Evolutionary conservation across 2,888 invertebrate species (phyloP).

Genomic region (Hartigia nigra): DNA sequence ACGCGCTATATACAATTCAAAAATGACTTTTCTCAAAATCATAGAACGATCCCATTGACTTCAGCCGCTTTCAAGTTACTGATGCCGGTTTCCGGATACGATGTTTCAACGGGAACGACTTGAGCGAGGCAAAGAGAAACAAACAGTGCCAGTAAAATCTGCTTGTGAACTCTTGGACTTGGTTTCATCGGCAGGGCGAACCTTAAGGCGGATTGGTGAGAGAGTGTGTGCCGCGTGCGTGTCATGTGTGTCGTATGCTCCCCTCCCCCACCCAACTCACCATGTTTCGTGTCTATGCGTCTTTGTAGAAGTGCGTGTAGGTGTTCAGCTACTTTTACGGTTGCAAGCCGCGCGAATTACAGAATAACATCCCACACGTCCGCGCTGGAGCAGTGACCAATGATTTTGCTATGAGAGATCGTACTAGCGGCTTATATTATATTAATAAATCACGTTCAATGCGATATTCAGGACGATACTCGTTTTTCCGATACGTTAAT

Average conservation of each 20-base stretch:
- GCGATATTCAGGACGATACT: slow-evolving; percentile 17
- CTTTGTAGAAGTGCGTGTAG: slow-evolving; percentile 22
- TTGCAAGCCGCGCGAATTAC: slow-evolving; percentile 27
- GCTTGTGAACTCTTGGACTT: no score
- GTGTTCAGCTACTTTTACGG: slow-evolving; percentile 31
- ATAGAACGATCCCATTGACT: no score
- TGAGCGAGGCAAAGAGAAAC: no score
- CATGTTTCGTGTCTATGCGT: slow-evolving; percentile 17
- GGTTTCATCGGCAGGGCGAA: no score
- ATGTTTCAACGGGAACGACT: no score
- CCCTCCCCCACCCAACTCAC: not conserved
- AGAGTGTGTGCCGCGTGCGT: slow-evolving; percentile 7
- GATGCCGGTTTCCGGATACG: no score
- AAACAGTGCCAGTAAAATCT: no score
- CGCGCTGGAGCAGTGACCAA: slow-evolving; percentile 22
- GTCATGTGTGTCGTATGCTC: not conserved
- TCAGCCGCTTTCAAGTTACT: no score
- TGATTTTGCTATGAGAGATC: slow-evolving; percentile 37
- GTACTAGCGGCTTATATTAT: slow-evolving; percentile 27
- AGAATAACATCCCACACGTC: slow-evolving; percentile 26
- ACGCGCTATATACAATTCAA: no score
- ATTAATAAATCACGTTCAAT: slow-evolving; percentile 46
- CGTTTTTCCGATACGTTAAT: no score
- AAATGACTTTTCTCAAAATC: no score
- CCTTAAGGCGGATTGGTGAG: no score